A percentile compares a stretch with the other conserved stretches of the same genome.
phyloP scores from a whole-genome alignment of 2,797 vertebrate genomes.

The Ceryle rudis region DNA sequence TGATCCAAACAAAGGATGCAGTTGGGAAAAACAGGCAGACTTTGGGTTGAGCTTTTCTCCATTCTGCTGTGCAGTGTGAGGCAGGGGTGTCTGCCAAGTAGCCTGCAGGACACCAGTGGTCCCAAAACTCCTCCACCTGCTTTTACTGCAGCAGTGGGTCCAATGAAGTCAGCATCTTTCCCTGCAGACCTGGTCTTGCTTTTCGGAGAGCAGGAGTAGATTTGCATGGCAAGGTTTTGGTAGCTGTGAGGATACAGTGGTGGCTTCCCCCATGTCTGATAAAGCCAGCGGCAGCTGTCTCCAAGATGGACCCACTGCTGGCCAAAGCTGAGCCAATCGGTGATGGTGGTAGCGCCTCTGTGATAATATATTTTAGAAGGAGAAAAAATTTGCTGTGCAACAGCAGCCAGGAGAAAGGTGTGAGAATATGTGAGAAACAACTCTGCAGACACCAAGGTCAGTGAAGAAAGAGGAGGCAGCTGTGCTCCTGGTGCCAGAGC shows the following conservation, averaged over 20 bases:
- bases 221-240: background rate
- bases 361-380: background rate
- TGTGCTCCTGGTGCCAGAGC: background rate
- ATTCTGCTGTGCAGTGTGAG: fast-evolving
- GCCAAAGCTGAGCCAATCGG: background rate
- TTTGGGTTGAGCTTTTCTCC: background rate
- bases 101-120: fast-evolving
- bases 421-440: background rate
- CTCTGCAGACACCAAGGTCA: background rate
- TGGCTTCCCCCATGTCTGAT: fast-evolving
- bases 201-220: background rate
- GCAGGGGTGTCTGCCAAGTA: fast-evolving
- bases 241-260: background rate
- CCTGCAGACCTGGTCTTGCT: background rate
- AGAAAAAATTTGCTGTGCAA: background rate
- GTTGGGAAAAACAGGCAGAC: background rate
- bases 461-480: background rate
- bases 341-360: background rate
- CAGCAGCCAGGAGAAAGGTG: background rate
- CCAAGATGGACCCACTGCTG: fast-evolving
- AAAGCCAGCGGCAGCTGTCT: fast-evolving
- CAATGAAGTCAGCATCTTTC: background rate
- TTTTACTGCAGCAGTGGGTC: background rate
- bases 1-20: background rate
- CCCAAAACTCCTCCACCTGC: background rate